Evolutionary conservation across 2,797 vertebrate genomes (phyloP).

Genomic region (Rhinatrema bivittatum): DNA sequence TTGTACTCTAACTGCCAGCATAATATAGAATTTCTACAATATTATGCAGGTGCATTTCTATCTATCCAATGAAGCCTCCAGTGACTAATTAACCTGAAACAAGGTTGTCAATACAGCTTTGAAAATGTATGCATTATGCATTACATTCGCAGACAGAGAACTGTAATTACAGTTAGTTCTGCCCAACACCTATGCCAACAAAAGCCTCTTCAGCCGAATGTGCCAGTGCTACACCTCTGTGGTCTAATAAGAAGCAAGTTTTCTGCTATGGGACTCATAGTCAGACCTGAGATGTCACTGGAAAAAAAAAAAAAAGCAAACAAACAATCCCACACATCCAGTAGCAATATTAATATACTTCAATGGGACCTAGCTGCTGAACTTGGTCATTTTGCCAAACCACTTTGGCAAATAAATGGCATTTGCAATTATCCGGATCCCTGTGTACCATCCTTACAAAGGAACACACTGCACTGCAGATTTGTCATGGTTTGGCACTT

Average conservation of each 20-base stretch:
- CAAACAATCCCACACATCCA: too few species aligned
- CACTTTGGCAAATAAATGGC: slow-evolving; percentile 16
- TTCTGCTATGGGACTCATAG: slow-evolving; percentile 22
- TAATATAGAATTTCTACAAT: too few species aligned
- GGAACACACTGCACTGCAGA: slow-evolving; percentile 2
- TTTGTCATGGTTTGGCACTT: slow-evolving; percentile 19
- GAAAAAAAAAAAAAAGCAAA: too few species aligned
- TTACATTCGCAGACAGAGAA: slow-evolving; percentile 13
- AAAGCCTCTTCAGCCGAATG: slow-evolving; percentile 17
- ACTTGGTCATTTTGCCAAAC: neutral
- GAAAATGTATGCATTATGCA: slow-evolving; percentile 13
- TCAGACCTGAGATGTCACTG: neutral
- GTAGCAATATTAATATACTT: neutral
- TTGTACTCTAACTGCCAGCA: too few species aligned
- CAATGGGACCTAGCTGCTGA: neutral
- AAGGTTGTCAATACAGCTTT: slow-evolving; percentile 23
- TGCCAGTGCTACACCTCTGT: too few species aligned
- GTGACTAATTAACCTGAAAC: slow-evolving; percentile 15
- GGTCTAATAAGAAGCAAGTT: slow-evolving; percentile 11
- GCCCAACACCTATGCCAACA: slow-evolving; percentile 23
- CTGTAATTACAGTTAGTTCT: slow-evolving; percentile 20
- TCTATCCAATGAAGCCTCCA: slow-evolving; percentile 1
- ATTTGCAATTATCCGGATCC: slow-evolving; percentile 7
- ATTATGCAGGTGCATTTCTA: neutral
- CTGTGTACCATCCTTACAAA: slow-evolving; percentile 14